These are phyloP conservation scores for Euschistus heros DNA, from an alignment of 1,140 invertebrate genomes.

Conservation along the genomic window DNA sequence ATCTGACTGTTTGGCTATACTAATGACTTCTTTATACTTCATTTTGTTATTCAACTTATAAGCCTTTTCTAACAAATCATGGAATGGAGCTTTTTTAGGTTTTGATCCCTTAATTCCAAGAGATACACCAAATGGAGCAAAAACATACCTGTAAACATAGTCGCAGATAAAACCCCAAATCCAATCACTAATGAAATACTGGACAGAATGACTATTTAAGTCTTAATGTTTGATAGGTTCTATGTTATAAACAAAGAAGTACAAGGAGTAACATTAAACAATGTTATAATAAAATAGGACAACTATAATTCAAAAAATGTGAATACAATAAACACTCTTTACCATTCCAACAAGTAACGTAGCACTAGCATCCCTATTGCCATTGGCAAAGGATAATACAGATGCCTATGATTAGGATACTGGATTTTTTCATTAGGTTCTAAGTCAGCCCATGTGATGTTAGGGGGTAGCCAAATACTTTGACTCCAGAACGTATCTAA, in stretches of 20 bases:
- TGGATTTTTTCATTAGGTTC: constrained; percentile 61
- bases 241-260: too few relatives aligned
- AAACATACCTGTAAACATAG: constrained; percentile 53
- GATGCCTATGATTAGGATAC: constrained; percentile 70
- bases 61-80: constrained; percentile 59
- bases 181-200: too few relatives aligned
- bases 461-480: constrained; percentile 77
- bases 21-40: constrained; percentile 63
- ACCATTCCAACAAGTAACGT: constrained; percentile 73
- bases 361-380: constrained; percentile 62
- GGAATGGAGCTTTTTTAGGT: constrained; percentile 56
- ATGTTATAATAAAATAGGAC: too few relatives aligned
- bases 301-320: too few relatives aligned
- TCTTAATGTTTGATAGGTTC: too few relatives aligned
- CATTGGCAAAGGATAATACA: constrained; percentile 66
- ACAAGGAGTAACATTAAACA: too few relatives aligned
- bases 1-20: constrained; percentile 75
- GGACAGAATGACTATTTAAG: too few relatives aligned
- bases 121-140: constrained; percentile 60
- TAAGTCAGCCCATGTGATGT: constrained; percentile 79
- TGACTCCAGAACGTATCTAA: constrained; percentile 67
- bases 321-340: constrained; percentile 24
- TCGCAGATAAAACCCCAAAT: neutral
- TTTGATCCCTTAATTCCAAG: constrained; percentile 66
- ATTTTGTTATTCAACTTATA: constrained; percentile 52